Evolutionary conservation across 37 sponge, comb jelly and placozoan species (phyloP).

Genomic region (Halichondria panicea): DNA sequence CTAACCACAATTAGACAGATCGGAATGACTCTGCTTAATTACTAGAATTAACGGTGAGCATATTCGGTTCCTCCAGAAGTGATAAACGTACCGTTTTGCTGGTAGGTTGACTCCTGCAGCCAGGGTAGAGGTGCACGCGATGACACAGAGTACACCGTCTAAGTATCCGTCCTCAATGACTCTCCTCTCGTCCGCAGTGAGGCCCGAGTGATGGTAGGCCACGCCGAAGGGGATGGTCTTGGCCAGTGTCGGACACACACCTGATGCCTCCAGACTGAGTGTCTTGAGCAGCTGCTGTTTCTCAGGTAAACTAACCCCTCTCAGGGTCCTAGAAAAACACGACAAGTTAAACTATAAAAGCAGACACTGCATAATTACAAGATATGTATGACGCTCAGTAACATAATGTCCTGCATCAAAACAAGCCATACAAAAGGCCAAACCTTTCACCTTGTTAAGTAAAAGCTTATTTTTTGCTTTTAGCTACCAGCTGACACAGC

Average conservation of each 20-base stretch:
- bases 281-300: constrained; percentile 17
- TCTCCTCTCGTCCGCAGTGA: constrained; percentile 88
- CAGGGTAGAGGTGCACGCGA: constrained; percentile 91
- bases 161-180: constrained; percentile 86
- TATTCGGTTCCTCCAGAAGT: not conserved
- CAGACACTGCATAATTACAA: not conserved
- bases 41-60: not conserved
- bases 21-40: not conserved
- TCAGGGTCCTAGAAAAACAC: not conserved
- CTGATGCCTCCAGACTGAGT: constrained; percentile 57
- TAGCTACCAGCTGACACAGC: not conserved
- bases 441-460: not conserved
- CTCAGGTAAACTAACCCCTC: not conserved
- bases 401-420: no score
- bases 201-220: constrained; percentile 94
- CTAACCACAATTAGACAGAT: not conserved
- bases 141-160: constrained; percentile 63
- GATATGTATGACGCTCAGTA: not conserved
- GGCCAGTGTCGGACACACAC: constrained; percentile 79
- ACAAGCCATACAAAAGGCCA: not conserved
- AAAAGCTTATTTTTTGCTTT: not conserved
- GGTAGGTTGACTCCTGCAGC: constrained; percentile 98
- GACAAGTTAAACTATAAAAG: not conserved
- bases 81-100: constrained; percentile 69
- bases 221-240: constrained; percentile 84